These are phyloP conservation scores for Dicycla oo DNA, from an alignment of 2,888 invertebrate genomes.

Conservation along the genomic window DNA sequence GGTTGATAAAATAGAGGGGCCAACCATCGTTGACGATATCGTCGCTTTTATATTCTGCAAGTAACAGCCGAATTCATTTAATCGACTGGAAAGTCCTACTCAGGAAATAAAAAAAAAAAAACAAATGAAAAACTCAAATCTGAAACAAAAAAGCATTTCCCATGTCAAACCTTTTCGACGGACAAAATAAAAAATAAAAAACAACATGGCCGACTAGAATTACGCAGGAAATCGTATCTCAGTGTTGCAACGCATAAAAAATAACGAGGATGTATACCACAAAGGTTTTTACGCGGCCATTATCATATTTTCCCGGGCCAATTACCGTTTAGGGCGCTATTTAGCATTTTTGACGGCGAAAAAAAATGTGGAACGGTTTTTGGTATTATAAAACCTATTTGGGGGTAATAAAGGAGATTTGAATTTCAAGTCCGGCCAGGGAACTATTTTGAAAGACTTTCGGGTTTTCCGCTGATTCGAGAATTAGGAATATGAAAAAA, in stretches of 20 bases:
- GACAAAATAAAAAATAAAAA: slow-evolving; percentile 67
- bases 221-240: slow-evolving; percentile 75
- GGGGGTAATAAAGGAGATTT: slow-evolving; percentile 51
- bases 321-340: slow-evolving; percentile 80
- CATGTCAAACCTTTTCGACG: slow-evolving; percentile 56
- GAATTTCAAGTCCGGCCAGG: slow-evolving; percentile 51
- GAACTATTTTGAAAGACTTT: slow-evolving; percentile 44
- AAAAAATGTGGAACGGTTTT: slow-evolving; percentile 65
- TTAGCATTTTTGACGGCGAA: slow-evolving; percentile 78
- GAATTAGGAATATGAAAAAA: not conserved
- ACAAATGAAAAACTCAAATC: not conserved
- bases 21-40: no score
- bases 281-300: slow-evolving; percentile 84
- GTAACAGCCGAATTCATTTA: no score
- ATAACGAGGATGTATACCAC: slow-evolving; percentile 81
- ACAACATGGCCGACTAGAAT: slow-evolving; percentile 76
- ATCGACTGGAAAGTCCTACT: no score
- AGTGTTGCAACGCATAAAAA: slow-evolving; percentile 75
- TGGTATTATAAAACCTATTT: slow-evolving; percentile 68
- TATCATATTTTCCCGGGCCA: slow-evolving; percentile 85
- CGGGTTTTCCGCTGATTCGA: not conserved
- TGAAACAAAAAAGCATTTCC: slow-evolving; percentile 28
- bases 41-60: no score
- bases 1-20: no score
- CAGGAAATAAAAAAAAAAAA: not conserved